Evolutionary conservation across 2,888 invertebrate species (phyloP).

Genomic region (Epirrhoe tristata): DNA sequence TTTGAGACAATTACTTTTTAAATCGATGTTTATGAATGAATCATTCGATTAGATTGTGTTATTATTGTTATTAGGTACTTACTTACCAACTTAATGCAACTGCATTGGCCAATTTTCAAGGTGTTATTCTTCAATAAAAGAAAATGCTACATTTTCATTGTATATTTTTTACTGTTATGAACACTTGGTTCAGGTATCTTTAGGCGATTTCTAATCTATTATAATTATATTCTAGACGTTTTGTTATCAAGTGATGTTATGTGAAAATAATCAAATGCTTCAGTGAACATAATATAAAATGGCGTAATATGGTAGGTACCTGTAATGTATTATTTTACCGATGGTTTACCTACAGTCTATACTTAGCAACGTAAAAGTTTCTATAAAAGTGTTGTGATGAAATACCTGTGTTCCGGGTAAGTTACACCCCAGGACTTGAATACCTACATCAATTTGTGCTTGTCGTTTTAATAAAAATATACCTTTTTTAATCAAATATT

Average conservation of each 20-base stretch:
- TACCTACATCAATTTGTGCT: background rate
- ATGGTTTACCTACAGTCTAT: background rate
- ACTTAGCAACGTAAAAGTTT: background rate
- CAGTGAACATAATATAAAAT: slow-evolving; percentile 3
- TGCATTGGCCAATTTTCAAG: background rate
- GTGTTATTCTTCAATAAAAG: background rate
- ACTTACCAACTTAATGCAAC: background rate
- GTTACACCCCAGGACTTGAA: background rate
- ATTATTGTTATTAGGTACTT: no score
- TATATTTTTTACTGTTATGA: background rate
- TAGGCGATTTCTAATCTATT: slow-evolving; percentile 4
- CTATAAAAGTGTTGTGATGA: background rate
- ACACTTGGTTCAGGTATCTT: background rate
- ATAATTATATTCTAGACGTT: background rate
- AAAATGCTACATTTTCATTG: slow-evolving; percentile 1
- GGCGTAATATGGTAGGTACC: slow-evolving; percentile 5
- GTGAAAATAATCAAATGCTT: slow-evolving; percentile 15
- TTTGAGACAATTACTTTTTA: no score
- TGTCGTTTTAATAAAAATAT: background rate
- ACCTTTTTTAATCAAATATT: background rate
- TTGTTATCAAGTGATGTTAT: slow-evolving; percentile 11
- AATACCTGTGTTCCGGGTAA: background rate
- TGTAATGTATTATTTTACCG: background rate
- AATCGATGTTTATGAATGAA: no score
- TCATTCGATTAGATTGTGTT: no score